A percentile compares a stretch with the other conserved stretches of the same genome.
phyloP scores from a whole-genome alignment of 2,797 vertebrate genomes.

The Rachycentron canadum region DNA sequence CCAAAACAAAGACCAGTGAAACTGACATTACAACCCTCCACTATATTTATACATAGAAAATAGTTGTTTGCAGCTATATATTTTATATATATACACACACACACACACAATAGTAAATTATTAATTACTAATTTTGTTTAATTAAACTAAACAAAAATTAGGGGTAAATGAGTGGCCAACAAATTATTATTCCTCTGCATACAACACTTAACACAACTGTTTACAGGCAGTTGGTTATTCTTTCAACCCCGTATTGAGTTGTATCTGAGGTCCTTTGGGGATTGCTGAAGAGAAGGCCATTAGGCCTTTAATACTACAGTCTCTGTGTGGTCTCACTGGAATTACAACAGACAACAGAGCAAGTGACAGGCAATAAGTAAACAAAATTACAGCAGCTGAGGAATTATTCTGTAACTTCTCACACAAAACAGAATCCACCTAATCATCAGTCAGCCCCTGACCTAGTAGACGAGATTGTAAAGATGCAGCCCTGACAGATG shows the following conservation, averaged over 20 bases:
- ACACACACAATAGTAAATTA: no score
- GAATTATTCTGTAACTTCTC: conserved; percentile 48
- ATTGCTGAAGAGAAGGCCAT: conserved; percentile 50
- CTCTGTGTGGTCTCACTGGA: conserved; percentile 40
- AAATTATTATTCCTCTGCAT: conserved; percentile 2
- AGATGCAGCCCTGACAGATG: conserved; percentile 2
- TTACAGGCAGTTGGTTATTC: conserved; percentile 20
- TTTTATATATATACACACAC: no score
- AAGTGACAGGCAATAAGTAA: conserved; percentile 51
- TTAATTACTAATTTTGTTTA: no score
- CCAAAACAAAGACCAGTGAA: no score
- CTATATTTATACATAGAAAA: no score
- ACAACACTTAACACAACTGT: conserved; percentile 5
- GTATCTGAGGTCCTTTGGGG: conserved; percentile 50
- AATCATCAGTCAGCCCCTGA: conserved; percentile 7
- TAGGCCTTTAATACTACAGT: conserved; percentile 52
- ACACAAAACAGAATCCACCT: conserved; percentile 26
- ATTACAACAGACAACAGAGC: conserved; percentile 47
- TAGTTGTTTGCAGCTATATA: no score
- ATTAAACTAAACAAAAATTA: no score
- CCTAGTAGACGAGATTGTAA: conserved; percentile 6
- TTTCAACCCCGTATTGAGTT: conserved; percentile 19
- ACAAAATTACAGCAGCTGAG: conserved; percentile 44
- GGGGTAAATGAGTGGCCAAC: background rate
- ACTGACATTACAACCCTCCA: no score